Evolutionary conservation across 2,797 vertebrate species (phyloP).

Genomic region (Ambastaia sidthimunki): DNA sequence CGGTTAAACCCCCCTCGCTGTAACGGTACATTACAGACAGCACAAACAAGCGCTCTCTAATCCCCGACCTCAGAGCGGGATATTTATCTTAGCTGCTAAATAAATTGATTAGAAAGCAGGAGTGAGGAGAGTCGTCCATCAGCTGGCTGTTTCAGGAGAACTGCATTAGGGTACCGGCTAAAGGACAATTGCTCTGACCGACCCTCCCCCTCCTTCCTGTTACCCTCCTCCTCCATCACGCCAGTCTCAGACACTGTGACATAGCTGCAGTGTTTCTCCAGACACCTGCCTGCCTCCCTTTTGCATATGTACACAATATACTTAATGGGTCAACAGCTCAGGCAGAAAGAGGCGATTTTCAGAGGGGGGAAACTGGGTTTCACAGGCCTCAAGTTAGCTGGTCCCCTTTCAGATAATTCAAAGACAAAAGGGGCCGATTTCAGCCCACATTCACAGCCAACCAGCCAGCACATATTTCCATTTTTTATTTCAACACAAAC

Average conservation of each 20-base stretch:
- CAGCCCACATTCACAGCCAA: constrained; percentile 59
- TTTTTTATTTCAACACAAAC: constrained; percentile 56
- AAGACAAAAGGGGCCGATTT: constrained; percentile 67
- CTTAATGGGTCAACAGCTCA: constrained; percentile 69
- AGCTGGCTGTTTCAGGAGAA: constrained; percentile 50
- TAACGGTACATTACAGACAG: constrained; percentile 51
- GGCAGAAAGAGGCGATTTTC: constrained; percentile 62
- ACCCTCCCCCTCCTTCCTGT: constrained; percentile 26
- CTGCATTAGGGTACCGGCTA: constrained; percentile 59
- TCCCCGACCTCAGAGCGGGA: constrained; percentile 59
- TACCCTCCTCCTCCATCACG: constrained; percentile 40
- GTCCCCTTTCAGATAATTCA: constrained; percentile 64
- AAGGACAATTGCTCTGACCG: constrained; percentile 53
- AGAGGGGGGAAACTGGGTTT: constrained; percentile 42
- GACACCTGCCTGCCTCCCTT: constrained; percentile 67
- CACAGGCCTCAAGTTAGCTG: constrained; percentile 54
- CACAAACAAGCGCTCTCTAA: constrained; percentile 54
- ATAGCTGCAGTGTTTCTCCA: constrained; percentile 59
- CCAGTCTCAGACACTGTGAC: constrained; percentile 43
- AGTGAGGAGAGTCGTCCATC: constrained; percentile 63
- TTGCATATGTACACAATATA: constrained; percentile 72
- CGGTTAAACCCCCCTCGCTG: constrained; percentile 36
- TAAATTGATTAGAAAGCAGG: constrained; percentile 67
- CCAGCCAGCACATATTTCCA: constrained; percentile 54
- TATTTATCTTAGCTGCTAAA: constrained; percentile 67